Evolutionary conservation across 2,113 vertebrate species (phyloP), one percentile per base, ranked within the genome.

Genomic region (Aspidoscelis tigris): DNA sequence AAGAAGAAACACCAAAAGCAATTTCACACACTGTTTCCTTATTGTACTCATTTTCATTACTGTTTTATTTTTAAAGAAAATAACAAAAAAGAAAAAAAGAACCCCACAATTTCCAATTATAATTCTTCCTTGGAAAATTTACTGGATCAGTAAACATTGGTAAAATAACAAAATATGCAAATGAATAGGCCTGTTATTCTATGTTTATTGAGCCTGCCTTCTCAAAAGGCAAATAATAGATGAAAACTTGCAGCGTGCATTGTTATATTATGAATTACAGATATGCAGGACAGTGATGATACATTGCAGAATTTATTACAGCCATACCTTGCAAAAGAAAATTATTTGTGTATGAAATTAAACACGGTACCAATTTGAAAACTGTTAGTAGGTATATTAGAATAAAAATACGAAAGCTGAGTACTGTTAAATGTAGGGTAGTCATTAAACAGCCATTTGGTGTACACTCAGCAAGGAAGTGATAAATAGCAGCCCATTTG

Each of bases 1-100:
- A 72, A 69, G 71, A 83, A 80, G 85, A 90, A 91, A 88, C 50
- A 81, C 26, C 76, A 89, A 76, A 83, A 90, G 74, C 41, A 87
- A 87, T 93, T 91, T 92, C 87, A 87, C 84, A 90, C 55, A 22
- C 80, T 65, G 82, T 82, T 91, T 89, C 85, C 83, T 84, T 88
- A 18, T 82, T 82, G 69, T 78, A 78, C 86, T 92, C 0, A 0
- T 91, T 88, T 83, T 74, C 72, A 44, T 84, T 83, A 71, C 43
- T 89, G 11, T 4, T 33, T 5, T 70, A 1, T 70, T 70, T 69
- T 33, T 10, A 33, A 33, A 33, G n/a, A 33, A 33, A 33, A 33
- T 10, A 41, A 44, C 43, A 73, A 68, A 26, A 39, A 33, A 78
- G 33, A 26, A 47, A 26, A 47, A 88, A 81, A 90, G 14, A 81